Base-by-base conservation (phyloP, 1,140 invertebrate genomes). In the Vollenhovia emeryi region DNA sequence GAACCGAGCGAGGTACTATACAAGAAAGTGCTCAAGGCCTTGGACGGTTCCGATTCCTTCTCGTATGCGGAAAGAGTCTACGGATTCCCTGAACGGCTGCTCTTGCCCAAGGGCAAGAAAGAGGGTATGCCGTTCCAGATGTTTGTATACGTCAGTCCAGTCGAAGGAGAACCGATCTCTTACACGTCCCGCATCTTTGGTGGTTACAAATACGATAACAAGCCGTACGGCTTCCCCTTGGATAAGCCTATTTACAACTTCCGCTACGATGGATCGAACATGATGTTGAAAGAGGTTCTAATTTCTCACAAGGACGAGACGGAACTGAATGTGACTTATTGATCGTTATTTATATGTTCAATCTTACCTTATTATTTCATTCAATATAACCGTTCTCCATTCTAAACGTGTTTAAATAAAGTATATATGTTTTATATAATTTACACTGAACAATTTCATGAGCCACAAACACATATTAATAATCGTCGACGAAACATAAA, bases 171-270 rank as follows among this genome's bases (percentile, higher is more conserved):
- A 57, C 2, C 11, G 4, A 0, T 9, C 0, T 33, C 21, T 1
- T 78, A 84, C 30, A 30, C 1, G 2, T 90, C 88, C 4, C 80
- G 86, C 30, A 8, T 90, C 45, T 90, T 74, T 33, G 89, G 89
- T 7, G 3, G 11, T 0, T 73, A 59, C 2, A 71, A 71, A 40
- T 88, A 73, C 3, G 89, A 90, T 15, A 43, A 73, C 0, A 90
- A 45, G 24, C 21, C 88, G 1, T 21, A 66, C 24, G 86, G 88
- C 43, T 90, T 86, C 59, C 89, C 96, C 33, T 95, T 97, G 88
- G 96, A 97, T 85, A 95, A 91, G 33, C 91, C 90, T 7, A 52
- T 78, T 21, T 21, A 43, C 15, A 64, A 88, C 33, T 89, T 87
- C 64, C 57, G 75, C 74, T 87, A 78, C 45, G 91, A 94, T 11